These are phyloP conservation scores for Grantiella picta DNA, from an alignment of 2,113 vertebrate species.

Conservation along the genomic window DNA sequence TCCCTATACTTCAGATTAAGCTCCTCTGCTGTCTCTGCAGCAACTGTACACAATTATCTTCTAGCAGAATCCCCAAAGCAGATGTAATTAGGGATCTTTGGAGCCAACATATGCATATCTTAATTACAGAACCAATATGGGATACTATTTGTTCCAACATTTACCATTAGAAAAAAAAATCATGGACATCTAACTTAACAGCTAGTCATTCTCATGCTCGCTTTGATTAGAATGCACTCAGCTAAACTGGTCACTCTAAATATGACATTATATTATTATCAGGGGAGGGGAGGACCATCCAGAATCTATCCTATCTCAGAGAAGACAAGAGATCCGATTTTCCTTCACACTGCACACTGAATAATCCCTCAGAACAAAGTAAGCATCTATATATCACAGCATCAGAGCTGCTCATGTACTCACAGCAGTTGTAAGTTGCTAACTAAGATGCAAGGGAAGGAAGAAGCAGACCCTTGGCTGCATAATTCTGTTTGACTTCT, in stretches of 20 bases:
- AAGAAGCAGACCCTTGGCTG: background rate
- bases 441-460: background rate
- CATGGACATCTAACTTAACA: conserved; percentile 35
- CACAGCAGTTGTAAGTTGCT: background rate
- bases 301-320: background rate
- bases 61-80: conserved; percentile 67
- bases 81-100: conserved; percentile 68
- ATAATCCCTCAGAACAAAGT: background rate
- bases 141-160: conserved; percentile 71
- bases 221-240: conserved; percentile 17
- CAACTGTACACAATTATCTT: conserved; percentile 67
- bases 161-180: conserved; percentile 12
- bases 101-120: conserved; percentile 71
- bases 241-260: background rate
- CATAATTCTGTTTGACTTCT: background rate
- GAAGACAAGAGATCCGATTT: background rate
- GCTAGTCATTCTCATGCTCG: conserved; percentile 36
- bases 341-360: background rate
- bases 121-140: conserved; percentile 79
- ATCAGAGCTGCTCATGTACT: background rate
- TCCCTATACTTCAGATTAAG: conserved; percentile 34
- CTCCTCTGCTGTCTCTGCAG: conserved; percentile 54
- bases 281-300: background rate
- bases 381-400: background rate
- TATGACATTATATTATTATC: background rate